phyloP scores from a whole-genome alignment of 1,140 invertebrate species.

The Aleiodes sp. region DNA sequence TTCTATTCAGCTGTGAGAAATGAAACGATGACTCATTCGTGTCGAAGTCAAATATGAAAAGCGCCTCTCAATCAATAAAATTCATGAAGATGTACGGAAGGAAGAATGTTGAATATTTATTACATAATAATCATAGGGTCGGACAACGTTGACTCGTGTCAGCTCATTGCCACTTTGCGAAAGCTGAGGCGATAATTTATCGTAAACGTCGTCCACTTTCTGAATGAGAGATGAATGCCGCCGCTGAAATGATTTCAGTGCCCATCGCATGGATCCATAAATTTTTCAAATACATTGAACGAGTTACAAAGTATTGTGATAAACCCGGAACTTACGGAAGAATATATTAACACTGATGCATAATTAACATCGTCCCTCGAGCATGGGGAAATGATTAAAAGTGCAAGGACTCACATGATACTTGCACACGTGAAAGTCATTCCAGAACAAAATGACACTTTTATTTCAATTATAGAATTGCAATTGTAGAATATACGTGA shows the following conservation, averaged over 20 bases:
- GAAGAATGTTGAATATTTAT: neutral
- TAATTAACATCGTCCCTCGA: too few relatives aligned
- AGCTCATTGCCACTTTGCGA: neutral
- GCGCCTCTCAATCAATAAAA: too few relatives aligned
- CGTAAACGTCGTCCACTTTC: neutral
- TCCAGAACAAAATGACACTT: neutral
- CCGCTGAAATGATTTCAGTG: neutral
- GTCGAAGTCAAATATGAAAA: neutral
- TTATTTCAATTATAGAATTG: neutral
- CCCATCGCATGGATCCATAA: too few relatives aligned
- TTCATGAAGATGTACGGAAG: neutral
- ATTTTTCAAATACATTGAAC: too few relatives aligned
- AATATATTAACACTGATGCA: too few relatives aligned
- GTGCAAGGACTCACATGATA: neutral
- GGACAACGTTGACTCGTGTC: neutral
- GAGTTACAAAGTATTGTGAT: too few relatives aligned
- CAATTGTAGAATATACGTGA: neutral
- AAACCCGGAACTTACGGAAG: too few relatives aligned
- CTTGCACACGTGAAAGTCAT: neutral
- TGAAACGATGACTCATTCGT: neutral
- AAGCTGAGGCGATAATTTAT: conserved; percentile 3
- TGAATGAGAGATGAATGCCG: neutral
- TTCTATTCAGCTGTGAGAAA: neutral
- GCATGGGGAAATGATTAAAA: neutral
- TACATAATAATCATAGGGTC: neutral